Evolutionary conservation across 2,797 vertebrate genomes (phyloP).

Genomic region (Onychomys leucogaster): DNA sequence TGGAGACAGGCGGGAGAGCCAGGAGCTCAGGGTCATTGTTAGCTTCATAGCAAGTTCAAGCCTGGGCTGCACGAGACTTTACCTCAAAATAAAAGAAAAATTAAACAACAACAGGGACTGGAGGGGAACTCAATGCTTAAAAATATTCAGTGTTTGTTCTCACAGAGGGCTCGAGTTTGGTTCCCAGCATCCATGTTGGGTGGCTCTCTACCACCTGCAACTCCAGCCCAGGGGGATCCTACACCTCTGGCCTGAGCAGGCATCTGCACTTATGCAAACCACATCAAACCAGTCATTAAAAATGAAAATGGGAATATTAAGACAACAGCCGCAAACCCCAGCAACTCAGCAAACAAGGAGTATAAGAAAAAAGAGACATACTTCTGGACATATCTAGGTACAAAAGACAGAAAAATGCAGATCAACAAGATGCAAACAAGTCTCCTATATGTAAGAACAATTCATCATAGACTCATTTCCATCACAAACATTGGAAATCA

Average conservation of each 20-base stretch:
- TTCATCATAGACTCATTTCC: not conserved
- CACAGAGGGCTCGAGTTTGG: not conserved
- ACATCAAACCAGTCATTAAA: not conserved
- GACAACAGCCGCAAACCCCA: not conserved
- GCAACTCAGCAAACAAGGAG: not conserved
- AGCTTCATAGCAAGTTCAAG: not conserved
- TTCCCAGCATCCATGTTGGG: not conserved
- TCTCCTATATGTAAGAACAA: not conserved
- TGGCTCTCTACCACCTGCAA: not conserved
- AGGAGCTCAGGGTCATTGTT: not conserved
- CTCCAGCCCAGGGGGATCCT: no score
- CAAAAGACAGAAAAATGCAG: constrained; percentile 1
- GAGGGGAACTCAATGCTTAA: not conserved
- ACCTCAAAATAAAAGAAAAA: not conserved
- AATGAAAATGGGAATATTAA: not conserved
- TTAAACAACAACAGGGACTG: not conserved
- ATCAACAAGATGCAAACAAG: not conserved
- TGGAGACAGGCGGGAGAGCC: not conserved
- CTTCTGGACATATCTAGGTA: not conserved
- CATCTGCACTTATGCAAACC: not conserved
- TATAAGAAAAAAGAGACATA: not conserved
- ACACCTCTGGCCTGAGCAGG: not conserved
- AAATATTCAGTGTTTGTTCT: not conserved
- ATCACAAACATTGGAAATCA: not conserved
- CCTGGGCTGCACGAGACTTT: not conserved